A percentile compares a stretch with the other conserved stretches of the same genome.
These are phyloP conservation scores for Marmota flaviventris DNA, from an alignment of 2,113 vertebrate species.

Conservation along the genomic window DNA sequence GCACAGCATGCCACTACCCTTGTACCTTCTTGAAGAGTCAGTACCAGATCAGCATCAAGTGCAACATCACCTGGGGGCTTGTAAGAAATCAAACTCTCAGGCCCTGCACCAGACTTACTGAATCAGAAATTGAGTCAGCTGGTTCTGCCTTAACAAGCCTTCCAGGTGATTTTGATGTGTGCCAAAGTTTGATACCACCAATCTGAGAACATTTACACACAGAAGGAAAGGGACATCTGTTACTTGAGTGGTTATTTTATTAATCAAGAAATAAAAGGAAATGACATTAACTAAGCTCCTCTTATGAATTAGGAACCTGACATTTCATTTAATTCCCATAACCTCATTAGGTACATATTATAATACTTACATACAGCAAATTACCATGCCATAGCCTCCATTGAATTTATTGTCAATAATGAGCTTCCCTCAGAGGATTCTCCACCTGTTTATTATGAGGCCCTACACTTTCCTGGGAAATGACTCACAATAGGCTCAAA, in stretches of 20 bases:
- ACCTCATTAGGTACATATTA: not conserved
- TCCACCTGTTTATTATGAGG: not conserved
- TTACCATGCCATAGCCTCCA: not conserved
- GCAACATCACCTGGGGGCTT: not conserved
- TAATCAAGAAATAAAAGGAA: conserved; percentile 63
- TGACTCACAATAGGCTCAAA: not conserved
- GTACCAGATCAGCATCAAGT: not conserved
- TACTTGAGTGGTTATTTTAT: conserved; percentile 15
- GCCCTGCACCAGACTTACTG: not conserved
- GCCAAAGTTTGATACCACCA: not conserved
- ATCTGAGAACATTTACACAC: not conserved
- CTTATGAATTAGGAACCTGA: not conserved
- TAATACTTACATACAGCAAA: not conserved
- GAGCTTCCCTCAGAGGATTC: not conserved
- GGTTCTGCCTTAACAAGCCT: not conserved
- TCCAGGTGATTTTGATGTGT: not conserved
- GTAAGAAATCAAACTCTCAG: not conserved
- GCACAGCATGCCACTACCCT: not conserved
- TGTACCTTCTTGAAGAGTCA: not conserved
- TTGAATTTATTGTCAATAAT: not conserved
- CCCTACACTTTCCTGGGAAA: not conserved
- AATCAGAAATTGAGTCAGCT: not conserved
- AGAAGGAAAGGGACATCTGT: not conserved
- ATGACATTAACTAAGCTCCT: not conserved
- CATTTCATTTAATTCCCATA: conserved; percentile 40